Evolutionary conservation across 2,113 vertebrate genomes (phyloP), one percentile per base, ranked within the genome.

Genomic region (Phalacrocorax aristotelis): DNA sequence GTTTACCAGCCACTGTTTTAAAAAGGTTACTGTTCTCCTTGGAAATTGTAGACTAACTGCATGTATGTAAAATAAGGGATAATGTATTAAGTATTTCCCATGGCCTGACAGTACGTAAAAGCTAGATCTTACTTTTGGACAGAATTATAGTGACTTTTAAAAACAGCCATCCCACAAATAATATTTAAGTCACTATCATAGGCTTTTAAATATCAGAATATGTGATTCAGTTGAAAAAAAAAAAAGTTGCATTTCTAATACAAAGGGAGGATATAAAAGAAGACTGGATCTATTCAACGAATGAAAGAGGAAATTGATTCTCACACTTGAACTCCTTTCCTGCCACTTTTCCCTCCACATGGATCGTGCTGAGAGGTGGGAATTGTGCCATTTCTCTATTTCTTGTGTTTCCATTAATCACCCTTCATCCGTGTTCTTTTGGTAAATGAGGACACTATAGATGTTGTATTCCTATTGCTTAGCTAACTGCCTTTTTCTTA

Each of bases 21-120:
- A 30, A 52, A 76, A 62, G 2, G 4, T 9, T 38, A 10, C 7
- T 78, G 7, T 58, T 78, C 16, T 44, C 8, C 62, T 86, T 70
- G 34, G 8, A 70, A 88, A 57, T 2, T 32, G 7, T 27, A 58
- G 20, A 8, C 15, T 46, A 80, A 66, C 6, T 5, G 23, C 1
- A 2, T 14, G 17, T 32, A 49, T 5, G 22, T 46, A 71, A 89
- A 71, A 62, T 36, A 70, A 78, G 18, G 5, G 7, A 57, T n/a
- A 15, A 57, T 5, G 11, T 42, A 13, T 15, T 64, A 58, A 52
- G 11, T 29, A 23, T 23, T 38, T 78, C 15, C 57, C 13, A 27
- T 20, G 4, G 1, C 27, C 32, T 65, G 34, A 23, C 5, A 81
- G 20, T 15, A 46, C 0, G 0, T 40, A 20, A 79, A 77, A 69